A percentile compares a stretch with the other conserved stretches of the same genome.
phyloP scores from a whole-genome alignment of 2,113 vertebrate species.

The Cromileptes altivelis region DNA sequence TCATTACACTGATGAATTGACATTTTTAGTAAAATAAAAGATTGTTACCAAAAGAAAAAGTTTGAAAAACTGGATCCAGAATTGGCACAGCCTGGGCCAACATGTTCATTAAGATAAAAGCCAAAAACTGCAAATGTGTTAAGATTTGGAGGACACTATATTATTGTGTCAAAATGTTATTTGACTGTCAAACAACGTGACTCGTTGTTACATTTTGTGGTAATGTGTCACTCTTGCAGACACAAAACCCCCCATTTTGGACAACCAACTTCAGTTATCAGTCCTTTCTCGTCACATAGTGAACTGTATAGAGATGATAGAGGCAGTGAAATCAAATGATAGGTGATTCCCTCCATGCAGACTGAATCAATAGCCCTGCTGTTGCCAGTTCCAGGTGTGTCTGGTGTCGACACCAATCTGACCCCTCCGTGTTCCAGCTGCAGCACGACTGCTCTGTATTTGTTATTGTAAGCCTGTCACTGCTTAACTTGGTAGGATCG shows the following conservation, averaged over 20 bases:
- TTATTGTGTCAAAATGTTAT: too few species aligned
- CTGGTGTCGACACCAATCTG: slow-evolving; percentile 6
- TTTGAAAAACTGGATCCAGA: background rate
- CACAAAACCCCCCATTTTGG: too few species aligned
- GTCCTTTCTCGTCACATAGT: background rate
- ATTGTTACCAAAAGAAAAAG: background rate
- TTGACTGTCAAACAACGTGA: too few species aligned
- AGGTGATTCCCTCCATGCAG: background rate
- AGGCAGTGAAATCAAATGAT: background rate
- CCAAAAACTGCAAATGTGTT: background rate
- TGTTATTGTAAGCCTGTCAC: slow-evolving; percentile 7
- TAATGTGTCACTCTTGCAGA: too few species aligned
- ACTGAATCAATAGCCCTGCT: background rate
- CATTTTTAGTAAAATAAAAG: background rate
- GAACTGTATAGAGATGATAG: background rate
- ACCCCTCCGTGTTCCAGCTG: slow-evolving; percentile 23
- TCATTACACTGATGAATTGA: background rate
- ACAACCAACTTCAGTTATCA: too few species aligned
- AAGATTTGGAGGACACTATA: background rate
- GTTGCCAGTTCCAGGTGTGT: slow-evolving; percentile 8
- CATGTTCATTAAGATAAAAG: too few species aligned
- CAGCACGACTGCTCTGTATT: slow-evolving; percentile 9
- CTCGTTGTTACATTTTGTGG: too few species aligned
- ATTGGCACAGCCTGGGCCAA: too few species aligned
- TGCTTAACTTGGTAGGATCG: slow-evolving; percentile 8